Conservation (phyloP, 2,888 invertebrate genomes). For the Urechis unicinctus region DNA sequence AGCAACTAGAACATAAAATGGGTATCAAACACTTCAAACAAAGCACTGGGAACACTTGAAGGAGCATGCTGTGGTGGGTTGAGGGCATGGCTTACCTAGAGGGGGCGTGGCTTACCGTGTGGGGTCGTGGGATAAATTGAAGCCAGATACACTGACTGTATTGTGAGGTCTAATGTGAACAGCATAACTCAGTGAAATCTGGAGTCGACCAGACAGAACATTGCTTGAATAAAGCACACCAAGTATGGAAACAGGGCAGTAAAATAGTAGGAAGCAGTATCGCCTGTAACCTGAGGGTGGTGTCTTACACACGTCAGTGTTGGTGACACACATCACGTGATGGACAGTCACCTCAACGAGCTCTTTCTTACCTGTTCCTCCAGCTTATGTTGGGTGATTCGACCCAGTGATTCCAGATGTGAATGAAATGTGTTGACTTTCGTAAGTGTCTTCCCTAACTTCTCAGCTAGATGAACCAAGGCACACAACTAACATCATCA, state of each 20-base stretch:
- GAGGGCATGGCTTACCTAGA: too few species aligned
- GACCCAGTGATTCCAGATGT: constrained; percentile 87
- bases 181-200: constrained; percentile 13
- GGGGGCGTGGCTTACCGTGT: constrained; percentile 4
- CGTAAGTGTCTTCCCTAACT: constrained; percentile 74
- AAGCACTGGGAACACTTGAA: too few species aligned
- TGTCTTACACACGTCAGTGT: too few species aligned
- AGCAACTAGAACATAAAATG: too few species aligned
- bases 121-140: constrained; percentile 10
- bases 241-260: not conserved
- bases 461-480: not conserved
- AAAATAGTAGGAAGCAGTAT: not conserved
- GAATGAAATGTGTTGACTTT: constrained; percentile 88
- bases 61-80: too few species aligned
- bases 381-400: constrained; percentile 57
- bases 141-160: constrained; percentile 5
- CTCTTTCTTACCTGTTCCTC: constrained; percentile 5
- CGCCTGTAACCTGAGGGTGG: too few species aligned
- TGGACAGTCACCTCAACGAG: not conserved
- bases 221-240: not conserved
- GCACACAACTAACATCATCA: too few species aligned
- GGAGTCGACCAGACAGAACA: not conserved
- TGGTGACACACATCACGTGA: too few species aligned
- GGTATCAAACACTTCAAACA: too few species aligned
- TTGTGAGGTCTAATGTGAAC: not conserved